Conservation (phyloP, 2,113 vertebrate species). For the Zeus faber region DNA sequence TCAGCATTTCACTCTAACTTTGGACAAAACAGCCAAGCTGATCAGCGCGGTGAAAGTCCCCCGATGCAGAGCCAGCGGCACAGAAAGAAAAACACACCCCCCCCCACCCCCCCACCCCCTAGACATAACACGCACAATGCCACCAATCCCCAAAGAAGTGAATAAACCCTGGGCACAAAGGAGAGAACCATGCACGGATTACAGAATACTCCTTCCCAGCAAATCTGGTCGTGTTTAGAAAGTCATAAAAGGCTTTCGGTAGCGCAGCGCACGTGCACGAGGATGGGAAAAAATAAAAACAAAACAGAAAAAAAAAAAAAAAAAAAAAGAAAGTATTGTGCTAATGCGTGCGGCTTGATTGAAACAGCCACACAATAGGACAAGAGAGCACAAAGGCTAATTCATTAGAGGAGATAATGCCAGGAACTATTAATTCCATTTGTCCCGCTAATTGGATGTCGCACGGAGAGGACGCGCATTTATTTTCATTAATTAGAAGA, state of each 20-base stretch:
- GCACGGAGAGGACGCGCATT: constrained; percentile 60
- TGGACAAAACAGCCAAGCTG: no score
- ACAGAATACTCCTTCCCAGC: neutral
- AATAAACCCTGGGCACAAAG: neutral
- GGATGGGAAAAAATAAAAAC: constrained; percentile 28
- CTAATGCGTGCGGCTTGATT: constrained; percentile 50
- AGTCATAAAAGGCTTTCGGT: no score
- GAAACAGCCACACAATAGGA: constrained; percentile 46
- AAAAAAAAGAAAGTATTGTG: constrained; percentile 40
- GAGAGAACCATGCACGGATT: neutral
- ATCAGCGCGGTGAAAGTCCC: no score
- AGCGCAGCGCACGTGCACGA: no score
- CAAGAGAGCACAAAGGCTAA: constrained; percentile 62
- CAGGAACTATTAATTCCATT: constrained; percentile 70
- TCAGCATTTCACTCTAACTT: no score
- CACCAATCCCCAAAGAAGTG: neutral
- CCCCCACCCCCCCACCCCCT: no score
- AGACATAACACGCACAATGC: no score
- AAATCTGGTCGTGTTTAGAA: neutral
- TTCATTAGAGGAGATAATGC: constrained; percentile 74
- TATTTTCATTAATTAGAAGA: constrained; percentile 73
- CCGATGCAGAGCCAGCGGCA: no score
- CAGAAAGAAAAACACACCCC: no score
- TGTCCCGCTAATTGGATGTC: constrained; percentile 70
- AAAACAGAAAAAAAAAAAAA: constrained; percentile 31